Evolutionary conservation across 2,888 invertebrate species (phyloP), one percentile per base, ranked within the genome.

Genomic region (Empis livida): DNA sequence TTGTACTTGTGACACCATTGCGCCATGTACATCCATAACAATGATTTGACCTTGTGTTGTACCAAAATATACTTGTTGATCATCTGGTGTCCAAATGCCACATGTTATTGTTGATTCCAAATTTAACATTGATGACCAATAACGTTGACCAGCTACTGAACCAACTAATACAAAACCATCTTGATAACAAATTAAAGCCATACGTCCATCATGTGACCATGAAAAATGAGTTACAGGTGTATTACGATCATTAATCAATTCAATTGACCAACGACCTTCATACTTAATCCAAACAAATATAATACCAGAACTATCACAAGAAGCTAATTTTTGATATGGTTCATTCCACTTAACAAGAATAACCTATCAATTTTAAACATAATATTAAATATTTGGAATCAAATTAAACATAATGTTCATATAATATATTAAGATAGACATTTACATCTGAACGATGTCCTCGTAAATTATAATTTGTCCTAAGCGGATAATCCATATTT

Each of bases 211-310:
- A 65, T 97, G 96, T 0, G 93, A 94, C 97, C 97, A 99, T 15
- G 92, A 89, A 73, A 99, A 95, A 71, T 97, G 94, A 15, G 94
- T 95, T 51, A 96, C 95, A 41, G 94, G 92, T 1, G 92, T 95
- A 65, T 89, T 95, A 40, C 97, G 77, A 72, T 99, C 97, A 70
- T 99, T 99, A 68, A 99, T 97, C 56, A 99, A 77, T 71, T 99
- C 97, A 60, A 99, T 96, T 57, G 94, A 94, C 97, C 97, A 99
- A 41, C 96, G 79, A 39, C 94, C 96, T 66, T 99, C 97, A 71
- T 96, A 96, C 68, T 96, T 95, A 62, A 97, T 95, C 97, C 97
- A 99, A 23, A 99, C 96, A 71, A 97, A 97, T 64, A 97, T 97
- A 49, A 97, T 92, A 2, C 97, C 96, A 3, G 91, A 90, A 61